A percentile compares a stretch with the other conserved stretches of the same genome.
Evolutionary conservation across 2,888 invertebrate species (phyloP).

Genomic region (Cerastis leucographa): DNA sequence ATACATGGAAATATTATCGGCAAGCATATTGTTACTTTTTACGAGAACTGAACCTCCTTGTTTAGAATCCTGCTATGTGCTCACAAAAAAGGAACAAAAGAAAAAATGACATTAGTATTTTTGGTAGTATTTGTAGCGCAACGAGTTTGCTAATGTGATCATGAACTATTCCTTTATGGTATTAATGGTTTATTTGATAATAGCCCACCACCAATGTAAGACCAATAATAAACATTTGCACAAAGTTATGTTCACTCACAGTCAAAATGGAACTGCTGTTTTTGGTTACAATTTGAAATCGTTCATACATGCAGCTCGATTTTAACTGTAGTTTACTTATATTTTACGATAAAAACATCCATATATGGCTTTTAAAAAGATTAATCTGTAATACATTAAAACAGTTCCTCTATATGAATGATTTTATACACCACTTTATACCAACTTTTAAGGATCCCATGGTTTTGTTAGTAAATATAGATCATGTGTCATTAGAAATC

Average conservation of each 20-base stretch:
- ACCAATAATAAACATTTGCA: slow-evolving; percentile 62
- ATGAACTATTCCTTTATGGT: slow-evolving; percentile 70
- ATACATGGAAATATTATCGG: slow-evolving; percentile 84
- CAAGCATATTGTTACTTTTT: slow-evolving; percentile 89
- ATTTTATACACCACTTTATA: slow-evolving; percentile 68
- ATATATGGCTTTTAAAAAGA: slow-evolving; percentile 40
- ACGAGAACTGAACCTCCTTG: slow-evolving; percentile 89
- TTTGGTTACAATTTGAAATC: not conserved
- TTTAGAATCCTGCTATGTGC: slow-evolving; percentile 90
- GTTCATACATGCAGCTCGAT: slow-evolving; percentile 45
- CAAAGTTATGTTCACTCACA: slow-evolving; percentile 59
- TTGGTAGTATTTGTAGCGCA: slow-evolving; percentile 78
- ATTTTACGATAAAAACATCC: slow-evolving; percentile 61
- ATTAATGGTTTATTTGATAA: slow-evolving; percentile 67
- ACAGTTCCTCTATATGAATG: slow-evolving; percentile 65
- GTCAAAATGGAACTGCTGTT: slow-evolving; percentile 60
- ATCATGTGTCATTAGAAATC: slow-evolving; percentile 61
- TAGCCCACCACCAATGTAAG: slow-evolving; percentile 78
- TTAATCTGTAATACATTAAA: not conserved
- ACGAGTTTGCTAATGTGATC: slow-evolving; percentile 70
- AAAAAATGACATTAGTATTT: slow-evolving; percentile 89
- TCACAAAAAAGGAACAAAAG: slow-evolving; percentile 88
- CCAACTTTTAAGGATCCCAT: slow-evolving; percentile 70
- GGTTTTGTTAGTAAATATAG: slow-evolving; percentile 66
- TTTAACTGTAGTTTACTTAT: slow-evolving; percentile 39